Percentiles rank a stretch among this genome's conserved stretches.
Evolutionary conservation across 2,888 invertebrate species (phyloP).

Genomic region (Dryobota labecula): DNA sequence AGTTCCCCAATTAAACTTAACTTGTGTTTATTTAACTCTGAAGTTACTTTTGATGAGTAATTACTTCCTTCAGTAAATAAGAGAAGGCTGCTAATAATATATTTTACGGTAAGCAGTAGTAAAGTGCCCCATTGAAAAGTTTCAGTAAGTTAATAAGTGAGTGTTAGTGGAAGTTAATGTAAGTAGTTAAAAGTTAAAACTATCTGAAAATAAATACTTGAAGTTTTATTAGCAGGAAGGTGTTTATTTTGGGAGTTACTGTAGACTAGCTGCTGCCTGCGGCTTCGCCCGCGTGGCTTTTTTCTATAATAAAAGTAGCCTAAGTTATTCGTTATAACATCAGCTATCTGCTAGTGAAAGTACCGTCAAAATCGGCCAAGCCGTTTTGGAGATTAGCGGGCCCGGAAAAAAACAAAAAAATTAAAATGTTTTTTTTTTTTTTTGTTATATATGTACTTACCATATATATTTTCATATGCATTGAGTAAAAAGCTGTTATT

Average conservation of each 20-base stretch:
- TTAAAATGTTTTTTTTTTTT: too few species aligned
- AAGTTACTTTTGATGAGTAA: slow-evolving; percentile 38
- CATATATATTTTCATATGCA: too few species aligned
- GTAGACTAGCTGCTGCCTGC: too few species aligned
- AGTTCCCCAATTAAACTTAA: slow-evolving; percentile 55
- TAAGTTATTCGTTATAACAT: too few species aligned
- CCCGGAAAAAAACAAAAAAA: too few species aligned
- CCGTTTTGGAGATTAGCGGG: too few species aligned
- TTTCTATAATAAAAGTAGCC: too few species aligned
- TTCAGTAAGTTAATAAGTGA: slow-evolving; percentile 5
- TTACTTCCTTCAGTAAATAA: slow-evolving; percentile 25
- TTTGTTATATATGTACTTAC: too few species aligned
- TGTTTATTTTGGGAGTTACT: not conserved
- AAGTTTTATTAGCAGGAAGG: not conserved
- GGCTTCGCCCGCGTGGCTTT: too few species aligned
- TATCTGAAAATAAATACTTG: not conserved
- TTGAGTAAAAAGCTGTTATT: too few species aligned
- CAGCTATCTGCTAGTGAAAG: too few species aligned
- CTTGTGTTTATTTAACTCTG: slow-evolving; percentile 30
- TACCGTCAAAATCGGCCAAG: too few species aligned
- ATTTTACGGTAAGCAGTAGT: not conserved
- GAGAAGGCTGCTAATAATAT: slow-evolving; percentile 5
- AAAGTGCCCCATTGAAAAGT: slow-evolving; percentile 10
- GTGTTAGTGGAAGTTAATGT: not conserved
- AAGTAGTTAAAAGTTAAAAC: not conserved